Evolutionary conservation across 2,113 vertebrate species (phyloP).

Genomic region (Equus przewalskii): DNA sequence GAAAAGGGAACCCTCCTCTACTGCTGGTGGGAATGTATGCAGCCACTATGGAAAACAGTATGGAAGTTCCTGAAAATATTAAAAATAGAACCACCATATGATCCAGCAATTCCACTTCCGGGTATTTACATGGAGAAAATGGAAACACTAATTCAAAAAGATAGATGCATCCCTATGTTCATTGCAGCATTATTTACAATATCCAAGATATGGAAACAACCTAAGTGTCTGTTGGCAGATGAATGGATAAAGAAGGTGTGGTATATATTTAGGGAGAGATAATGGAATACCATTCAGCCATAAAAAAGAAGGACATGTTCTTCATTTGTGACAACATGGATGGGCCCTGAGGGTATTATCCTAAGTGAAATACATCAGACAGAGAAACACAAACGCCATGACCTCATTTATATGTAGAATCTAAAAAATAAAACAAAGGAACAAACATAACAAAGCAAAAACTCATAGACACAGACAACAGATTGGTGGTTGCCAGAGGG

Average conservation of each 20-base stretch:
- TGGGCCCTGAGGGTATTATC: neutral
- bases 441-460: neutral
- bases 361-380: neutral
- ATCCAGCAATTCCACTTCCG: too few relatives aligned
- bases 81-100: neutral
- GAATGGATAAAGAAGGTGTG: too few relatives aligned
- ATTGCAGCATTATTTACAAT: too few relatives aligned
- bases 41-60: neutral
- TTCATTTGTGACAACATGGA: neutral
- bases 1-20: too few relatives aligned
- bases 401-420: neutral
- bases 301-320: neutral
- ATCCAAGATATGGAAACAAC: too few relatives aligned
- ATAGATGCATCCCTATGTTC: too few relatives aligned
- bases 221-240: too few relatives aligned
- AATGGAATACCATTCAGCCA: neutral
- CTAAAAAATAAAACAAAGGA: neutral
- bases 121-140: too few relatives aligned
- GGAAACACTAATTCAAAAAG: too few relatives aligned
- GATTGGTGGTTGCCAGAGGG: neutral
- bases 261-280: too few relatives aligned
- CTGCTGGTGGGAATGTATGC: too few relatives aligned
- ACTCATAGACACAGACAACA: neutral
- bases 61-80: neutral
- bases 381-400: neutral